These are phyloP conservation scores for Leptodactylus fallax DNA, from an alignment of 2,797 vertebrate species.

Conservation along the genomic window DNA sequence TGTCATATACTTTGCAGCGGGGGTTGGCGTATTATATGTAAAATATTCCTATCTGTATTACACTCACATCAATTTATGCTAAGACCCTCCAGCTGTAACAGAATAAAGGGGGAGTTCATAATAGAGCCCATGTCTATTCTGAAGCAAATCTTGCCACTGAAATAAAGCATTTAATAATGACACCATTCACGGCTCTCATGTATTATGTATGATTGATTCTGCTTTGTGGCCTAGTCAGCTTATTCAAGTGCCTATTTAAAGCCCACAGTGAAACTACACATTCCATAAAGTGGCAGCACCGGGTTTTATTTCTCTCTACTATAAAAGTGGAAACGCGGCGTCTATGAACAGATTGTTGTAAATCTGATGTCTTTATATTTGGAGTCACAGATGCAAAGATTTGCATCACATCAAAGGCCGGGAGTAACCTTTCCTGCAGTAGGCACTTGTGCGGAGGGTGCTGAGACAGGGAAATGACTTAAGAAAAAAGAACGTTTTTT, in stretches of 20 bases:
- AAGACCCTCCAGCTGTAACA: constrained; percentile 44
- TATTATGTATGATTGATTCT: constrained; percentile 59
- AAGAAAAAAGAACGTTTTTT: neutral
- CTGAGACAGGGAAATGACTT: constrained; percentile 27
- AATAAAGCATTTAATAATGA: constrained; percentile 60
- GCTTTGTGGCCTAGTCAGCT: constrained; percentile 30
- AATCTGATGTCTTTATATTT: constrained; percentile 56
- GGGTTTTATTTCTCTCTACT: constrained; percentile 3
- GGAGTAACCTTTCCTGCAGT: constrained; percentile 8
- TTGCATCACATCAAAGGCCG: constrained; percentile 43
- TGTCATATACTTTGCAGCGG: constrained; percentile 6
- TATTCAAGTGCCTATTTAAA: constrained; percentile 40
- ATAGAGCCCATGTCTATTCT: constrained; percentile 43
- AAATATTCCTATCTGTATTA: constrained; percentile 36
- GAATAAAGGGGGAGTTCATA: constrained; percentile 28
- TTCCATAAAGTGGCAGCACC: constrained; percentile 6
- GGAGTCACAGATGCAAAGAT: constrained; percentile 55
- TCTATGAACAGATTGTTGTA: constrained; percentile 53
- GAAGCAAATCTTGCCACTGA: constrained; percentile 42
- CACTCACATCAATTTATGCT: constrained; percentile 17
- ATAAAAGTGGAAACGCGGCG: neutral
- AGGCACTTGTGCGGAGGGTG: constrained; percentile 36
- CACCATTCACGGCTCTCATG: constrained; percentile 54
- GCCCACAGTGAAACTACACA: constrained; percentile 1
- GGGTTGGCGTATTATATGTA: constrained; percentile 3